Conservation (phyloP, 2,888 invertebrate species). For the Ectemnius continuus region DNA sequence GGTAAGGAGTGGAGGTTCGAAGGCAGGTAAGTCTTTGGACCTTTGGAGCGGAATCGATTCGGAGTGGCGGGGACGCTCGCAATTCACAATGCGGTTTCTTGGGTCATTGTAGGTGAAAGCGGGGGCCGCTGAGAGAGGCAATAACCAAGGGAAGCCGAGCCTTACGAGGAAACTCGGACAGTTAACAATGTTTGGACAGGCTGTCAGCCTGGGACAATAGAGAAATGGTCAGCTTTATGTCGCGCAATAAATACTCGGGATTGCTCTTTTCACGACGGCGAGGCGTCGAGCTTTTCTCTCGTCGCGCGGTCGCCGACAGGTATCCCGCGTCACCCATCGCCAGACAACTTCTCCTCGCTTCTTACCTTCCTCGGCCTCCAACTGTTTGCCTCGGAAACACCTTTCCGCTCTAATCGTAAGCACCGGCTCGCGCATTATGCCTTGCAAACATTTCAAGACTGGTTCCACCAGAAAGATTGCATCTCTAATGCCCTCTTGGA, state of each 20-base stretch:
- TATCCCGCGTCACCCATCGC: neutral
- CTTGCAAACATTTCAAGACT: too few species aligned
- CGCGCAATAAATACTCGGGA: constrained; percentile 42
- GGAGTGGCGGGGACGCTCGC: neutral
- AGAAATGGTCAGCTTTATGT: constrained; percentile 28
- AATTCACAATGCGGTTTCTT: constrained; percentile 65
- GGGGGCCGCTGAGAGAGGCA: constrained; percentile 44
- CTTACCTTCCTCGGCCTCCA: too few species aligned
- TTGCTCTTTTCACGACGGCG: neutral
- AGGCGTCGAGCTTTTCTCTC: constrained; percentile 9
- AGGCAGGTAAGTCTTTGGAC: neutral
- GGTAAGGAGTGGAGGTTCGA: constrained; percentile 16
- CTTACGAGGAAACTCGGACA: constrained; percentile 57
- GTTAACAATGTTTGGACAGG: constrained; percentile 73
- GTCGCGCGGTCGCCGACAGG: constrained; percentile 2
- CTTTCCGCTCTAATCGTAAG: too few species aligned
- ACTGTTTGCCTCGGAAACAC: too few species aligned
- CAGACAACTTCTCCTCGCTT: too few species aligned
- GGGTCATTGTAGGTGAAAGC: constrained; percentile 64
- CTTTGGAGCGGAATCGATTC: too few species aligned
- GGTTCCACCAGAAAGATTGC: too few species aligned
- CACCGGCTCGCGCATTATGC: too few species aligned
- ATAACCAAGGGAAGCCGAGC: constrained; percentile 20
- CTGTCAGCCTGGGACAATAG: constrained; percentile 68
- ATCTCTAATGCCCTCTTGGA: too few species aligned